Percentiles rank a stretch among this genome's conserved stretches.
These are phyloP conservation scores for Acronicta alni DNA, from an alignment of 2,888 invertebrate species.

Conservation along the genomic window DNA sequence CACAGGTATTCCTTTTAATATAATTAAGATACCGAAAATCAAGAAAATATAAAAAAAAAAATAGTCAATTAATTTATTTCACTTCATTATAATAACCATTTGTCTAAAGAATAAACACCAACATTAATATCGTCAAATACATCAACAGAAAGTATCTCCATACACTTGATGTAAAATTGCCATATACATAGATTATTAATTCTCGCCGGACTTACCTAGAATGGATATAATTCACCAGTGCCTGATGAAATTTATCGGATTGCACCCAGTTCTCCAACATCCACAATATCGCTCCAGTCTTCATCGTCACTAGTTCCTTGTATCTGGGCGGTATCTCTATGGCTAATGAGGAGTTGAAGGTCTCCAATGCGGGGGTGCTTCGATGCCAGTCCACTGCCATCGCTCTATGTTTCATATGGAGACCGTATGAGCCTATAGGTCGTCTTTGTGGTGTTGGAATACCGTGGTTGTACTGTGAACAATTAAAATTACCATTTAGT, in stretches of 20 bases:
- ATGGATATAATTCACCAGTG: constrained; percentile 79
- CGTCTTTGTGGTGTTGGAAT: constrained; percentile 48
- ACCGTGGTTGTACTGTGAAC: constrained; percentile 72
- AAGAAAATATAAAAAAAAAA: too few species aligned
- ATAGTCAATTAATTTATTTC: too few species aligned
- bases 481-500: not conserved
- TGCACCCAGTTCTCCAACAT: constrained; percentile 86
- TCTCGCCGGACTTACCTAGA: constrained; percentile 55
- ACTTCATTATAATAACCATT: too few species aligned
- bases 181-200: not conserved
- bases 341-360: constrained; percentile 75
- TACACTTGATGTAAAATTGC: too few species aligned
- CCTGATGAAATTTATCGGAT: constrained; percentile 72
- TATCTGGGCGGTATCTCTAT: constrained; percentile 76
- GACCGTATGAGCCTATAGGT: constrained; percentile 70
- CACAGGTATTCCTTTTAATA: too few species aligned
- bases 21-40: too few species aligned
- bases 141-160: too few species aligned
- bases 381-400: constrained; percentile 80
- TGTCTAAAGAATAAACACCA: too few species aligned
- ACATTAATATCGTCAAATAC: too few species aligned
- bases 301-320: constrained; percentile 77
- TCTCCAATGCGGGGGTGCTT: constrained; percentile 72
- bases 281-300: constrained; percentile 83
- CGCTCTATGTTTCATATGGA: constrained; percentile 77